Evolutionary conservation across 2,888 invertebrate genomes (phyloP), one percentile per base, ranked within the genome.

Genomic region (Drosophila falleni): DNA sequence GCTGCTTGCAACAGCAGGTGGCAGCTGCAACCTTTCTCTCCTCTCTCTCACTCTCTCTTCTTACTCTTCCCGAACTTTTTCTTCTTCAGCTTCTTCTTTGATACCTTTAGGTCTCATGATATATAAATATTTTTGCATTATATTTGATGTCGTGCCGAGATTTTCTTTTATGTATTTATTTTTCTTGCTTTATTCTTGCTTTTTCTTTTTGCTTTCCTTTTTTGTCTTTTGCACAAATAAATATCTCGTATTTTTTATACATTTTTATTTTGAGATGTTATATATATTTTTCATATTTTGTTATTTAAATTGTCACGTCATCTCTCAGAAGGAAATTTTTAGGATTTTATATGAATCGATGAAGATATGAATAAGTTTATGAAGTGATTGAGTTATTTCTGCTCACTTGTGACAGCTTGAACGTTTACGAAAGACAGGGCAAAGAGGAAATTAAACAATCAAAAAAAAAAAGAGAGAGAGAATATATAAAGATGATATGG

Each of bases 101-200:
- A 13, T n/a, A 8, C 13, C 26, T 23, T 31, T 19, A n/a, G 6
- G 0, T 58, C 13, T 5, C 5, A 11, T 56, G 19, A n/a, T 31
- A 44, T 44, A 49, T 49, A 60, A 44, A 53, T 61, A 44, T 51
- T 44, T 47, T 47, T 62, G 54, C 19, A 54, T 54, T 54, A 46
- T 56, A 61, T 53, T 61, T 53, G 54, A 42, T 53, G 61, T 44
- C 42, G 10, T 35, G 44, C 44, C 26, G 13, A 9, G 11, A 46
- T 53, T 35, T 53, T 10, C 11, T 26, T 54, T 51, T 67, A 60
- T 65, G 59, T 50, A 31, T 41, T 55, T 37, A 37, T 26, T 49
- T 42, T 26, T 39, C 4, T 46, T 16, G 29, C n/a, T 15, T 39
- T 16, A 47, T 6, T 23, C 4, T 23, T 23, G 23, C 10, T 23